phyloP scores from a whole-genome alignment of 2,113 vertebrate genomes.

The Rhea pennata region DNA sequence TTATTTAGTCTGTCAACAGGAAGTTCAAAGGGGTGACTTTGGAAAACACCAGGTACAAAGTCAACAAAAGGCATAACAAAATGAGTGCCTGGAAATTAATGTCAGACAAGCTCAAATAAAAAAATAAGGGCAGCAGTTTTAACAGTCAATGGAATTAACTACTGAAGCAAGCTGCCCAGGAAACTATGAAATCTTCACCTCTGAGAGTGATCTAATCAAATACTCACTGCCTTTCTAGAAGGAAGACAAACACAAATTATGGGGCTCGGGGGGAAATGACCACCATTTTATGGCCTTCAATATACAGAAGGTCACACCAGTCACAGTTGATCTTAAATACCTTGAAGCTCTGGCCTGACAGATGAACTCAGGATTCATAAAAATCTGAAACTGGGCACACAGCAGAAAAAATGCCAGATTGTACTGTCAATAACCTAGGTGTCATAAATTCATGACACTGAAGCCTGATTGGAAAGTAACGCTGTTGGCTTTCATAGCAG shows the following conservation, averaged over 20 bases:
- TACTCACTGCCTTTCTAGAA: not conserved
- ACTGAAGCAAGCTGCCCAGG: not conserved
- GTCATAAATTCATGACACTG: too few species aligned
- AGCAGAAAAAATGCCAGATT: not conserved
- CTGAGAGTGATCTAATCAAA: not conserved
- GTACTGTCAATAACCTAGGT: too few species aligned
- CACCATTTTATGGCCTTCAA: not conserved
- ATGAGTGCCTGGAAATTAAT: not conserved
- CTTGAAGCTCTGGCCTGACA: not conserved
- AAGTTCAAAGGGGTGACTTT: not conserved
- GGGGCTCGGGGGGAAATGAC: not conserved
- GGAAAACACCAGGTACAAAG: not conserved
- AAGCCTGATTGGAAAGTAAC: not conserved
- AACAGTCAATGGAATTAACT: not conserved
- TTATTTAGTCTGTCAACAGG: not conserved
- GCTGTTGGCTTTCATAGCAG: rapidly evolving
- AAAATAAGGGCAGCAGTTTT: not conserved
- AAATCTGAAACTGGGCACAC: not conserved
- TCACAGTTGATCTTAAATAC: not conserved
- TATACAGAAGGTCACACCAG: not conserved
- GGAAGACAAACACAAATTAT: not conserved
- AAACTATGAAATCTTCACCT: not conserved
- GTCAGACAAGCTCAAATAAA: not conserved
- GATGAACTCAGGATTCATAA: not conserved
- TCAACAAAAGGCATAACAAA: not conserved